Base-by-base conservation (phyloP, 2,888 invertebrate genomes). In the Polymixis lichenea region DNA sequence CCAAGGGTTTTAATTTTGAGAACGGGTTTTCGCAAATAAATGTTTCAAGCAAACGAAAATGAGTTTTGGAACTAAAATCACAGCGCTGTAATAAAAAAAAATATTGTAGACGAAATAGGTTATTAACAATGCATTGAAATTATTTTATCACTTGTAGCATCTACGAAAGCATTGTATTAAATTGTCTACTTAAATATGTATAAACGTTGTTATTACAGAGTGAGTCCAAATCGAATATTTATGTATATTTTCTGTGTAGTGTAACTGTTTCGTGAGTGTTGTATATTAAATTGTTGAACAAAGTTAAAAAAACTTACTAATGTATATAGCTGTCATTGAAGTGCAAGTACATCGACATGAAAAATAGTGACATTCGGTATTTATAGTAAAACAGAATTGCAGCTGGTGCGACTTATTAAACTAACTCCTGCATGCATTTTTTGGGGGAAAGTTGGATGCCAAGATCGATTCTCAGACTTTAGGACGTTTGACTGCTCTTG, bases 111-210 rank as follows among this genome's bases (percentile, higher is more conserved):
- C 51, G n/a, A 51, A 68, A 51, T 61, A 15, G 61, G 43, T 51
- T 67, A 58, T 65, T 66, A 73, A 72, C 65, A 60, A 83, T 61
- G 60, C 32, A 62, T 62, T 51, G 55, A 60, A 76, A 77, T 65
- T 66, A 72, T 71, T 58, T 22, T 75, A 80, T 86, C 73, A 75
- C 76, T 67, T 53, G 66, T 43, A 32, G 17, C 19, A 87, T 75
- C 75, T 74, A 74, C 67, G 46, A 71, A 38, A 79, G 49, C 62
- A 73, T 79, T 75, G 69, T 83, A 60, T 62, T 62, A 64, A 87
- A 87, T 78, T 79, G 73, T 71, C 75, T 69, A 73, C 67, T 87
- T 56, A 73, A 86, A 80, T 86, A 87, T 86, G 72, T 78, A 86
- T 78, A 68, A 55, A 38, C 43, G 55, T 68, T 65, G 13, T 80